These are phyloP conservation scores for Abramis brama DNA, from an alignment of 2,113 vertebrate species.

Conservation along the genomic window DNA sequence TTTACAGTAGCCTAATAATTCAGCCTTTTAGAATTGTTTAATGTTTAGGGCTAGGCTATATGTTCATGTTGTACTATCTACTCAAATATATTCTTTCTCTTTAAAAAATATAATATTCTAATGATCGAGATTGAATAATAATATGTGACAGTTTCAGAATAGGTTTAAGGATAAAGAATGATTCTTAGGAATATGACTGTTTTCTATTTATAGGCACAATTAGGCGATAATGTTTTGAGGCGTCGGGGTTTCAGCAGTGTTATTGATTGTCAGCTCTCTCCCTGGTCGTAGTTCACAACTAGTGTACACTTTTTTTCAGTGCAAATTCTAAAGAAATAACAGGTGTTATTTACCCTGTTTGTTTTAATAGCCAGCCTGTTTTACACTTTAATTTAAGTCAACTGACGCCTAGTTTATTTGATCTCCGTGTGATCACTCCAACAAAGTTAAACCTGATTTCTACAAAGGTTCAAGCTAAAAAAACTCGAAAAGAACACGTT, in stretches of 20 bases:
- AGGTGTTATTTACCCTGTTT: conserved; percentile 1
- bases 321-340: conserved; percentile 11
- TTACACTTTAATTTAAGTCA: not conserved
- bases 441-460: not conserved
- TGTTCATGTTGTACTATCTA: not conserved
- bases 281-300: not conserved
- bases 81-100: not conserved
- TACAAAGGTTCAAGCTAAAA: not conserved
- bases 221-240: not conserved
- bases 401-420: not conserved
- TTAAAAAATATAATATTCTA: not conserved
- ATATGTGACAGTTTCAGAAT: not conserved
- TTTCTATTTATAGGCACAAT: not conserved
- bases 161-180: not conserved
- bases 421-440: not conserved
- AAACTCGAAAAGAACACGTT: not conserved
- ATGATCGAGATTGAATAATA: too few relatives aligned
- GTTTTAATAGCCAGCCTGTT: not conserved
- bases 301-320: not conserved
- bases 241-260: not conserved
- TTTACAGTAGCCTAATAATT: not conserved
- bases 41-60: not conserved
- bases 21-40: not conserved
- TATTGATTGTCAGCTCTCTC: not conserved
- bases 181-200: not conserved